Conservation (phyloP, 2,113 vertebrate species). For the Oreocharis arfaki region DNA sequence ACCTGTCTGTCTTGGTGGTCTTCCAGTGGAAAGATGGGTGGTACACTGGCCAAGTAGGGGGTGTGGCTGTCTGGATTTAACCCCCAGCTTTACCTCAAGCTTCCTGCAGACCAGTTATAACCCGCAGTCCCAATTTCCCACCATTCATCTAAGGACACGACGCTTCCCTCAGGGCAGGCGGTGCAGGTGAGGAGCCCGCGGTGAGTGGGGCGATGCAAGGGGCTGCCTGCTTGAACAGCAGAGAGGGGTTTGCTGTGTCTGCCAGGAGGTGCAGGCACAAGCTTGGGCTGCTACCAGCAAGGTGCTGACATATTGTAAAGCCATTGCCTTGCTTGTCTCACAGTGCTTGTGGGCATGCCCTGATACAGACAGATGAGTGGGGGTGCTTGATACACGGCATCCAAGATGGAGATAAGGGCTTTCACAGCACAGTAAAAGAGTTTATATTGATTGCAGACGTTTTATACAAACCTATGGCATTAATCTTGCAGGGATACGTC, state of each 20-base stretch:
- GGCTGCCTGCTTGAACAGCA: background rate
- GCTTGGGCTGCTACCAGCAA: background rate
- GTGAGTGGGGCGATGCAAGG: background rate
- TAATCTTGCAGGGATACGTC: background rate
- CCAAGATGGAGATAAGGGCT: conserved; percentile 12
- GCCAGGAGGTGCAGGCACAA: background rate
- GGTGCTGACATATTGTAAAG: background rate
- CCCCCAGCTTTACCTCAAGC: background rate
- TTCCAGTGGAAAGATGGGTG: background rate
- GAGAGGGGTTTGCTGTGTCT: background rate
- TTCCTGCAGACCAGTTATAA: background rate
- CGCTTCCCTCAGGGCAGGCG: fast-evolving
- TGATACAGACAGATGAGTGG: background rate
- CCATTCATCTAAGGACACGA: background rate
- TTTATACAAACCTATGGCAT: conserved; percentile 28
- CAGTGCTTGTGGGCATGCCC: background rate
- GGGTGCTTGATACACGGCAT: background rate
- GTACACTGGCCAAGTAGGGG: background rate
- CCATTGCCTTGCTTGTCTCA: background rate
- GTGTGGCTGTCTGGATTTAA: background rate
- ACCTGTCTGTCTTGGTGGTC: background rate
- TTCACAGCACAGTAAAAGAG: conserved; percentile 8
- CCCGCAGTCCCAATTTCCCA: background rate
- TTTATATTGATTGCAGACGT: conserved; percentile 43
- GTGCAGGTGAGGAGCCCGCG: background rate